Base-by-base conservation (phyloP, 2,888 invertebrate species). In the Erpobdella octoculata region DNA sequence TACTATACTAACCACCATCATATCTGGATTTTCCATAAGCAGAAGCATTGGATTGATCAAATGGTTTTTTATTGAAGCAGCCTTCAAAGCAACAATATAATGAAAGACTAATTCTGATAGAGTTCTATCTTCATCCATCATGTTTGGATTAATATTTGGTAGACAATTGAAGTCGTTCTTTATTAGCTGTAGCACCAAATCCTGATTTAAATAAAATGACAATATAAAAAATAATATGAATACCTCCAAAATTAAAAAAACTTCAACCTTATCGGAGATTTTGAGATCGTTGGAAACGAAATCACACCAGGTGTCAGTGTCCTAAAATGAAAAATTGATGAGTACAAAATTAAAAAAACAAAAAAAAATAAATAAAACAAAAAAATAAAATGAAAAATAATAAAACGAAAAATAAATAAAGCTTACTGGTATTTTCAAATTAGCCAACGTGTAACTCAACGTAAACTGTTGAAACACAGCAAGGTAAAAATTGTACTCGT, bases 391-490 rank as follows among this genome's bases (percentile, higher is more conserved):
- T 25, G 21, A 53, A 53, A 15, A 6, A 53, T 9, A 9, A 25
- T 53, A 53, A 53, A 3, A 53, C 28, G 21, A 21, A 53, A n/a
- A 1, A 53, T 53, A 53, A 53, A 15, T 8, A 53, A 53, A 53
- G 21, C 21, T 28, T 28, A 12, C 21, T 28, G 8, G 28, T 28
- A 12, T 53, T 28, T 25, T 25, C 53, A 21, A 53, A 25, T 53
- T 53, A 5, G 18, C 53, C 28, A n/a, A n/a, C 28, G 53, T 53
- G 1, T 21, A 53, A 2, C 62, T 15, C 3, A 46, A 21, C 41
- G 78, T 77, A 9, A 79, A 72, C 59, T 79, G 79, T 53, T 78
- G 74, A 68, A 77, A 75, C 2, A 79, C 25, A 1, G 79, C 78
- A 41, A 79, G 71, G 38, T 75, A 70, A 6, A 77, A 58, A 65